Evolutionary conservation across 2,888 invertebrate species (phyloP).

Genomic region (Lithophane leautieri): DNA sequence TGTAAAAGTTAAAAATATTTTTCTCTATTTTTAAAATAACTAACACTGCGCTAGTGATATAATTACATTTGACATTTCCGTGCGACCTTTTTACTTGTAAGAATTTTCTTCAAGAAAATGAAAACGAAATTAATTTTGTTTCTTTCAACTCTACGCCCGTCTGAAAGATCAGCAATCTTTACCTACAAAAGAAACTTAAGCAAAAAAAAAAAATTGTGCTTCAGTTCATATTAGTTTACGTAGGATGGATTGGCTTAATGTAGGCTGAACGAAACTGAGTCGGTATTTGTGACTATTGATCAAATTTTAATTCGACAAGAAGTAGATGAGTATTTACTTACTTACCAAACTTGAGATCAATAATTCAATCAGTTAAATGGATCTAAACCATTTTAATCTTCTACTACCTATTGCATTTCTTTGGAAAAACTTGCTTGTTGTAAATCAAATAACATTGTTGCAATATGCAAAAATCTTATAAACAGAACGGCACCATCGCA

Average conservation of each 20-base stretch:
- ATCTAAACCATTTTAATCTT: neutral
- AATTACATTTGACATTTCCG: too few relatives aligned
- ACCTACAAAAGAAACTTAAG: neutral
- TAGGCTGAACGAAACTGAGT: neutral
- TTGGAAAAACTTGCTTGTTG: neutral
- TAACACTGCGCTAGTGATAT: too few relatives aligned
- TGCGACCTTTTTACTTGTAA: conserved; percentile 1
- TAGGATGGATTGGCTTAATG: neutral
- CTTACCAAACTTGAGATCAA: neutral
- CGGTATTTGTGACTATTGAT: neutral
- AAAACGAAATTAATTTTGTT: conserved; percentile 21
- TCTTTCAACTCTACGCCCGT: neutral
- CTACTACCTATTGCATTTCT: neutral
- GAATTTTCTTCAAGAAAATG: conserved; percentile 14
- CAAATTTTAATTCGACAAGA: neutral
- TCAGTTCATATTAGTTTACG: neutral
- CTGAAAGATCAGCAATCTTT: neutral
- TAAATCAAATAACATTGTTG: conserved; percentile 7
- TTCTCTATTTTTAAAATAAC: too few relatives aligned
- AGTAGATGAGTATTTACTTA: neutral
- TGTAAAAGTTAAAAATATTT: too few relatives aligned
- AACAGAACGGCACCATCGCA: conserved; percentile 36
- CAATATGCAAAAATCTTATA: conserved; percentile 26
- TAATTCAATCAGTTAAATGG: neutral
- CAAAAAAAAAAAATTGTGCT: conserved; percentile 5